phyloP scores from a whole-genome alignment of 2,113 vertebrate genomes.

The Stictonetta naevosa region DNA sequence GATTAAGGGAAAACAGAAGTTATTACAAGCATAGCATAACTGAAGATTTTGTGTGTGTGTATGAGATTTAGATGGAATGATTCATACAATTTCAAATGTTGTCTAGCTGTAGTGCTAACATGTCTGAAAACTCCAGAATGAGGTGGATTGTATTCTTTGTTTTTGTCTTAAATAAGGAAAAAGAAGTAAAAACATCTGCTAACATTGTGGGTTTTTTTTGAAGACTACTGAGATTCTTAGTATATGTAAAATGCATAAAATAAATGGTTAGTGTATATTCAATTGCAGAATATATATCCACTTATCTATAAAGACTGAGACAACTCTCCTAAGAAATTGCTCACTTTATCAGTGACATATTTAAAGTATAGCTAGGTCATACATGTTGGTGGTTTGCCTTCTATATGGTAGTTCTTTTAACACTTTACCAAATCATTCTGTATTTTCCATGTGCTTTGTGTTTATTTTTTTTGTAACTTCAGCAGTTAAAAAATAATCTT shows the following conservation, averaged over 20 bases:
- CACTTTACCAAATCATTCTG: not conserved
- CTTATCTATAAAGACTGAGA: not conserved
- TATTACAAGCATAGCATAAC: not conserved
- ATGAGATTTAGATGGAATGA: not conserved
- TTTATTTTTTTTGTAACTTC: not conserved
- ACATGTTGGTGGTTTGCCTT: not conserved
- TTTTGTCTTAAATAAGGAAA: not conserved
- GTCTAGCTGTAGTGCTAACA: not conserved
- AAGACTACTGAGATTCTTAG: not conserved
- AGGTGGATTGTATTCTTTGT: not conserved
- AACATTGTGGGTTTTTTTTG: not conserved
- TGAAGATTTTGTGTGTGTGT: not conserved
- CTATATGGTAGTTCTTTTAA: not conserved
- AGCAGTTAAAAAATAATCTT: not conserved
- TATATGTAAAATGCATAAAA: not conserved
- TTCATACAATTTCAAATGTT: not conserved
- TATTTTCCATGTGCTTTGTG: not conserved
- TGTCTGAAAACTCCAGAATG: not conserved
- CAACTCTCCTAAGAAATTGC: not conserved
- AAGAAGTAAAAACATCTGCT: not conserved
- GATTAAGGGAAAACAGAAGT: not conserved
- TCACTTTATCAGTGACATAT: accelerated
- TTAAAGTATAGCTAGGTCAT: not conserved
- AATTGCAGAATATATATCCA: not conserved
- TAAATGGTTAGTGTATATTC: not conserved